Evolutionary conservation across 1,140 invertebrate genomes (phyloP).

Genomic region (Kradibia gibbosae): DNA sequence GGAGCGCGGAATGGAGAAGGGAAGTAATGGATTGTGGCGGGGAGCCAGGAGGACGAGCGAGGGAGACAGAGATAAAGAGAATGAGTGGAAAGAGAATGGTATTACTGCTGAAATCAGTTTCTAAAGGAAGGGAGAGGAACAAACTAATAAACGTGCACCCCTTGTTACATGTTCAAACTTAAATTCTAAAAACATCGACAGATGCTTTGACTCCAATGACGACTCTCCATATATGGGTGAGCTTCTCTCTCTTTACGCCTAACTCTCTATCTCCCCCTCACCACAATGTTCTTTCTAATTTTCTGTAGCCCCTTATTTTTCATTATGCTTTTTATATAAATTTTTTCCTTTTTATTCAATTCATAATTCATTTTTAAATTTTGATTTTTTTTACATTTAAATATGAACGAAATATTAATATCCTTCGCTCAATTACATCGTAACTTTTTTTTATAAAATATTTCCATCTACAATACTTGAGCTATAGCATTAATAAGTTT

Average conservation of each 20-base stretch:
- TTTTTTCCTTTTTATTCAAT: constrained; percentile 1
- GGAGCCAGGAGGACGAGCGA: background rate
- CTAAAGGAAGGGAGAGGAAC: constrained; percentile 27
- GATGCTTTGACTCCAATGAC: constrained; percentile 32
- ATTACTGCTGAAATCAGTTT: constrained; percentile 37
- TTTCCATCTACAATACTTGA: background rate
- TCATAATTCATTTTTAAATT: background rate
- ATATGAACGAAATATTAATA: background rate
- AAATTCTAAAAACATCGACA: constrained; percentile 50
- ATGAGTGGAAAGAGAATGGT: background rate
- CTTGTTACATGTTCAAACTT: constrained; percentile 17
- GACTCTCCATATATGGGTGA: background rate
- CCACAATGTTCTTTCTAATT: background rate
- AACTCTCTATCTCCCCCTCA: constrained; percentile 20
- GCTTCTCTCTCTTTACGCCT: background rate
- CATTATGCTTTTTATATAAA: background rate
- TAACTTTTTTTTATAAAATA: background rate
- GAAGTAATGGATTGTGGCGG: background rate
- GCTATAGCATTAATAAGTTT: too few relatives aligned
- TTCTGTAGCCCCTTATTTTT: background rate
- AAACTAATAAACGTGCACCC: constrained; percentile 40
- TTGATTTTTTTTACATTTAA: too few relatives aligned
- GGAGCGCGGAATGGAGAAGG: background rate
- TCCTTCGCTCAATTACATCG: background rate
- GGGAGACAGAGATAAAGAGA: background rate